These are phyloP conservation scores for Entomobrya proxima DNA, from an alignment of 2,888 invertebrate species.

Conservation along the genomic window DNA sequence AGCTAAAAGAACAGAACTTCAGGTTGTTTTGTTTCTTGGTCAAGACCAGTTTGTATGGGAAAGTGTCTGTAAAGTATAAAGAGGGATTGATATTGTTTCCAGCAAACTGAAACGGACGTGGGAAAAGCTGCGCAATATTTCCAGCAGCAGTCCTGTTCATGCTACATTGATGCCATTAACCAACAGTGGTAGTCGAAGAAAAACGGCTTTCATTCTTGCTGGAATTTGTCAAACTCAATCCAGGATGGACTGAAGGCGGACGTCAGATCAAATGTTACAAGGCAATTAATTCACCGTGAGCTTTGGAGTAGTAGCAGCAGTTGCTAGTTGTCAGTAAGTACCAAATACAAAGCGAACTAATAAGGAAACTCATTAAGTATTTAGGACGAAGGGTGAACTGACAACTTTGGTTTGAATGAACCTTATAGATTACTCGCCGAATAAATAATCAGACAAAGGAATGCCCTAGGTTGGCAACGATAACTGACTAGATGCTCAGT, in stretches of 20 bases:
- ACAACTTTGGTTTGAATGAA: background rate
- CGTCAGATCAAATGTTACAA: background rate
- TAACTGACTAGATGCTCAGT: no score
- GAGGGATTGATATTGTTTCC: background rate
- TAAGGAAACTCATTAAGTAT: background rate
- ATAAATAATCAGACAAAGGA: no score
- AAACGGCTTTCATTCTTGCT: background rate
- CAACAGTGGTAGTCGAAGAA: background rate
- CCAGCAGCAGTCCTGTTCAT: background rate
- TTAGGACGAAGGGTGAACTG: background rate
- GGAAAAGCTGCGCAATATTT: background rate
- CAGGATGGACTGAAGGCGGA: background rate
- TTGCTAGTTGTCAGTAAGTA: background rate
- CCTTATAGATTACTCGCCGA: background rate
- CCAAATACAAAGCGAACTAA: background rate
- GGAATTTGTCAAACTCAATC: slow-evolving; percentile 29
- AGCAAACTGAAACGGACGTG: background rate
- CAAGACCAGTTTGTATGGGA: background rate
- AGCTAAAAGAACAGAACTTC: background rate
- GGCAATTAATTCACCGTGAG: background rate
- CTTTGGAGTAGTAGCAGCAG: background rate
- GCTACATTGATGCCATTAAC: background rate
- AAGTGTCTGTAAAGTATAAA: no score
- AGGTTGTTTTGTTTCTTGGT: background rate
- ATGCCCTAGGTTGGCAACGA: background rate